These are phyloP conservation scores for Poecilia latipinna DNA, from an alignment of 2,113 vertebrate genomes.

Conservation along the genomic window DNA sequence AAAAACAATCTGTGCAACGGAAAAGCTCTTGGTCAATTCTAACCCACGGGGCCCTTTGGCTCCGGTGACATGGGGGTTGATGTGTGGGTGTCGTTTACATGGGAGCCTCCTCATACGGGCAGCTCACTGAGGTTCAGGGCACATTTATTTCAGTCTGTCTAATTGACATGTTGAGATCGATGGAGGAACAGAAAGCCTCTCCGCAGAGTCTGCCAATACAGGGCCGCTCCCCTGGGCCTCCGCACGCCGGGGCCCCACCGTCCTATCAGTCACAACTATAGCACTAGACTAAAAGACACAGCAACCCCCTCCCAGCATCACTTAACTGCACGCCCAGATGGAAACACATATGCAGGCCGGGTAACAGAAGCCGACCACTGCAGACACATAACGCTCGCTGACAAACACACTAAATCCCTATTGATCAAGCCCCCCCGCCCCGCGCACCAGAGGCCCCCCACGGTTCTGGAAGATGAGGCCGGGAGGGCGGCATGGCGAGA, in stretches of 20 bases:
- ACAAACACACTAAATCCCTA: slow-evolving; percentile 75
- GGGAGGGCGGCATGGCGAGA: slow-evolving; percentile 58
- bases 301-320: slow-evolving; percentile 33
- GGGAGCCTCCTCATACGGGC: slow-evolving; percentile 47
- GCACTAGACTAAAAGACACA: slow-evolving; percentile 62
- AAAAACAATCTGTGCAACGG: slow-evolving; percentile 72
- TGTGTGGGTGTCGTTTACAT: slow-evolving; percentile 68
- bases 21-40: slow-evolving; percentile 64
- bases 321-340: slow-evolving; percentile 56
- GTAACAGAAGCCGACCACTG: slow-evolving; percentile 48
- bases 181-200: slow-evolving; percentile 75
- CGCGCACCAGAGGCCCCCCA: slow-evolving; percentile 44
- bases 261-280: slow-evolving; percentile 75
- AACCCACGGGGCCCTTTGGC: slow-evolving; percentile 51
- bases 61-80: slow-evolving; percentile 59
- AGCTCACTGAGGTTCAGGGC: slow-evolving; percentile 61
- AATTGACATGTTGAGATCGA: slow-evolving; percentile 80
- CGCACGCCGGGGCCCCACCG: slow-evolving; percentile 52
- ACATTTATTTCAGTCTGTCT: slow-evolving; percentile 78
- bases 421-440: slow-evolving; percentile 70
- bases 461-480: slow-evolving; percentile 47
- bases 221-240: slow-evolving; percentile 63
- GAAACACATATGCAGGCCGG: slow-evolving; percentile 39
- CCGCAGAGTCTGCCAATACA: slow-evolving; percentile 70
- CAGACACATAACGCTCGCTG: slow-evolving; percentile 49